These are phyloP conservation scores for Drosophila fuyamai DNA, from an alignment of 1,140 invertebrate species.

Conservation along the genomic window DNA sequence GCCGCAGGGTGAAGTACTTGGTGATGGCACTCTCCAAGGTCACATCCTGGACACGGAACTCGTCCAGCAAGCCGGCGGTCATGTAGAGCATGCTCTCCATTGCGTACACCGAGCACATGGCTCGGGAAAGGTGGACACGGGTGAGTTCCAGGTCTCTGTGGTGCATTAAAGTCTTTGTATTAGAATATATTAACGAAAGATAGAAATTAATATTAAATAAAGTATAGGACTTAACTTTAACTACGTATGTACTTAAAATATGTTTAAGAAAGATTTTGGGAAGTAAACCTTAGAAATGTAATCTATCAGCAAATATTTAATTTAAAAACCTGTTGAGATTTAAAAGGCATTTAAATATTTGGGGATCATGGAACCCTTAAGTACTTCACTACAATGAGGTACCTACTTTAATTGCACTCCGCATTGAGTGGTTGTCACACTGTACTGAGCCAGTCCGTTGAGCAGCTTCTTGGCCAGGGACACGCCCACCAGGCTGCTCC, in stretches of 20 bases:
- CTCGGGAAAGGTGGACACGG: slow-evolving; percentile 86
- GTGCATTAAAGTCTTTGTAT: neutral
- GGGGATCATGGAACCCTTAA: too few relatives aligned
- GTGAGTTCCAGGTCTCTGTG: slow-evolving; percentile 86
- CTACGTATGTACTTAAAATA: too few relatives aligned
- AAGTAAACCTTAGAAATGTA: too few relatives aligned
- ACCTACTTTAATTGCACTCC: slow-evolving; percentile 68
- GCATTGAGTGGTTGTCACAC: slow-evolving; percentile 88
- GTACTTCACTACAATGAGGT: too few relatives aligned
- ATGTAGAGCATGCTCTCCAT: slow-evolving; percentile 93
- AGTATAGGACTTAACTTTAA: too few relatives aligned
- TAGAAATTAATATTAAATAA: slow-evolving; percentile 20
- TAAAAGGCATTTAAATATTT: too few relatives aligned
- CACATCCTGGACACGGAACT: slow-evolving; percentile 89
- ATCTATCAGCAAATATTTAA: too few relatives aligned
- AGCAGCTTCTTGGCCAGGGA: slow-evolving; percentile 66
- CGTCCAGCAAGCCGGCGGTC: slow-evolving; percentile 89
- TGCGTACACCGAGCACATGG: slow-evolving; percentile 87
- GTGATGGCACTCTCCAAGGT: slow-evolving; percentile 92
- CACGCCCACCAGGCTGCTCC: slow-evolving; percentile 54
- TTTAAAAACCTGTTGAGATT: too few relatives aligned
- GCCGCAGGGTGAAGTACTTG: slow-evolving; percentile 87
- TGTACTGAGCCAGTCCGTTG: slow-evolving; percentile 55
- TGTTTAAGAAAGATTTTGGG: too few relatives aligned
- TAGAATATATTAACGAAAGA: slow-evolving; percentile 26